phyloP scores from a whole-genome alignment of 2,113 vertebrate species.

The Microtus ochrogaster region DNA sequence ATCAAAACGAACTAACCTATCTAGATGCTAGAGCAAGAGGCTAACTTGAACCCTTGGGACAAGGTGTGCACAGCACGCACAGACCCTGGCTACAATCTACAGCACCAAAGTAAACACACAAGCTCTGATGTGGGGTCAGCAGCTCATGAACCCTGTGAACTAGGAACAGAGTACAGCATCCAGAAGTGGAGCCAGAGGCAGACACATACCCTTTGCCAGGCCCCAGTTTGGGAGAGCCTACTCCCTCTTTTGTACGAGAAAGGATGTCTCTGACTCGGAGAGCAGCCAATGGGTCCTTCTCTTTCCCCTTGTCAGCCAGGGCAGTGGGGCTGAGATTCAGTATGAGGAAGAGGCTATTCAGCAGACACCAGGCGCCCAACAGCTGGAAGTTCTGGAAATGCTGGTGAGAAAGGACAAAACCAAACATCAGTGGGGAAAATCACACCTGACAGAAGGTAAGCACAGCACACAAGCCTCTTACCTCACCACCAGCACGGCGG shows the following conservation, averaged over 20 bases:
- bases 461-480: constrained; percentile 77
- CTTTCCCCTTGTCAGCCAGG: constrained; percentile 98
- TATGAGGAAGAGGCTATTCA: constrained; percentile 99
- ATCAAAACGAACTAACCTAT: neutral
- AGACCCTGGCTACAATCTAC: neutral
- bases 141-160: neutral
- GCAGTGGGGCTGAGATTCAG: constrained; percentile 97
- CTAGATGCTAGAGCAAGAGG: neutral
- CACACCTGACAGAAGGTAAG: neutral
- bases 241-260: constrained; percentile 95
- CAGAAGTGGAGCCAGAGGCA: rapidly evolving
- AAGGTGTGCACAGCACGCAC: neutral
- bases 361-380: constrained; percentile 97
- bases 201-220: constrained; percentile 95
- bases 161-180: neutral
- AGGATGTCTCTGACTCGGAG: constrained; percentile 96
- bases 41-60: neutral
- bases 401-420: constrained; percentile 83
- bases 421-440: constrained; percentile 15
- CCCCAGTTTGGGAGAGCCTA: constrained; percentile 97
- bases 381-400: constrained; percentile 99
- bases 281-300: constrained; percentile 97
- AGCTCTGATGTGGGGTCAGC: neutral
- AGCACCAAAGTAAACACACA: neutral
- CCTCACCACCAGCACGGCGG: constrained; percentile 97